Evolutionary conservation across 2,113 vertebrate species (phyloP), one percentile per base, ranked within the genome.

Genomic region (Tonatia bakeri): DNA sequence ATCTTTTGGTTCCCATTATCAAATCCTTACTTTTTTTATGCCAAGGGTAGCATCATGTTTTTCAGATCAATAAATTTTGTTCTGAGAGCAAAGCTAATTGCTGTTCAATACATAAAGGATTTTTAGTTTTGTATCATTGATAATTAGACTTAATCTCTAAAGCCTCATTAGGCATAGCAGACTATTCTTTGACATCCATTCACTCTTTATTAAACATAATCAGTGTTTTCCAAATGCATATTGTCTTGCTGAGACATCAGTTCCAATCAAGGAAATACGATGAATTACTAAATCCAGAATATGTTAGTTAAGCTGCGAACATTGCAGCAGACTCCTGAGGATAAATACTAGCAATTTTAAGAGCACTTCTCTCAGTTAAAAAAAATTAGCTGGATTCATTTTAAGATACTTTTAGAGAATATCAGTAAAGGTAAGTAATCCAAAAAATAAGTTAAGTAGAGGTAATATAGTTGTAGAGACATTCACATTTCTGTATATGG

Each of bases 161-260:
- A 93, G 64, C 72, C 45, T 95, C 76, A 90, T 96, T 96, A 96
- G 31, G 84, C 75, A 92, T 33, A 95, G 28, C 64, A 95, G 64
- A 80, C 83, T 95, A 73, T 96, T 96, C 84, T 96, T 91, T 96
- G 91, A 91, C 89, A 95, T 95, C 43, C 72, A 93, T 80, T 96
- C 93, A 92, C 85, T 95, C 90, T 96, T 94, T 96, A 94, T 97
- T 98, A 95, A 86, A 93, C 1, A 59, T 94, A 82, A 95, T 95
- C 93, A 95, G 45, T 96, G 83, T 96, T 95, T 96, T 93, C 83
- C 81, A 96, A 97, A 87, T 92, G 26, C 11, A 40, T 72, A 90
- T 81, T 97, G 19, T 96, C 40, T 97, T 97, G 69, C 76, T 97
- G 61, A 86, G 72, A 77, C 83, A 85, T 95, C 64, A 96, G 13